Conservation (phyloP, 2,888 invertebrate genomes). For the Notodromas monacha region DNA sequence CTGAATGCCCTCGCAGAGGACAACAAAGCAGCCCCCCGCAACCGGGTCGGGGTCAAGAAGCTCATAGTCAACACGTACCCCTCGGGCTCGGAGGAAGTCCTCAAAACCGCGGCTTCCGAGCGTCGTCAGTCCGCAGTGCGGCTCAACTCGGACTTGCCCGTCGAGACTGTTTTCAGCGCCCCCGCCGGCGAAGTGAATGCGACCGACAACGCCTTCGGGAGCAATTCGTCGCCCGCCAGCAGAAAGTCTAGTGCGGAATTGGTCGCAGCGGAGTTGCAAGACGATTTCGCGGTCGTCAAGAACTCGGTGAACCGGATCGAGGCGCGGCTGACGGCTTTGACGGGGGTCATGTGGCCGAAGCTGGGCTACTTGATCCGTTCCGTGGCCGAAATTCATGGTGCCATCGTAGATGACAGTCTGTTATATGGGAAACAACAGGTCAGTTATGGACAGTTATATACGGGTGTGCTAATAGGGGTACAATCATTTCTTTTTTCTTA, state of each 20-base stretch:
- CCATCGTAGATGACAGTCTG: too few species aligned
- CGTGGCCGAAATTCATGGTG: constrained; percentile 9
- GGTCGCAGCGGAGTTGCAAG: constrained; percentile 6
- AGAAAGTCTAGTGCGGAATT: neutral
- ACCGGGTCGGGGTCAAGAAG: too few species aligned
- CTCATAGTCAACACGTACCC: too few species aligned
- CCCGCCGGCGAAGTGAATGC: neutral
- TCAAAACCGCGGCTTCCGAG: neutral
- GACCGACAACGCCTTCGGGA: too few species aligned
- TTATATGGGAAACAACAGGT: too few species aligned
- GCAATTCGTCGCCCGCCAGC: constrained; percentile 5
- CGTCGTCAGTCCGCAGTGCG: neutral
- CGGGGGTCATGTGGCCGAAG: constrained; percentile 8
- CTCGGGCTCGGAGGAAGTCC: neutral
- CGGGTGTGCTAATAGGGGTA: too few species aligned
- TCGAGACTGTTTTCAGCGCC: neutral
- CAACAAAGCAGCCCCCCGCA: constrained; percentile 8
- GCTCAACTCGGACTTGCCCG: neutral
- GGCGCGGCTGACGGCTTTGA: constrained; percentile 8
- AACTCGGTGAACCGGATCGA: constrained; percentile 8
- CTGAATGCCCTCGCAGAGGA: neutral
- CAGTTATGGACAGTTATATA: too few species aligned
- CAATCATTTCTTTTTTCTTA: too few species aligned
- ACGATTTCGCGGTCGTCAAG: constrained; percentile 9
- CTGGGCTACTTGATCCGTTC: constrained; percentile 8